Evolutionary conservation across 2,113 vertebrate species (phyloP), one percentile per base, ranked within the genome.

Genomic region (Oplegnathus fasciatus): DNA sequence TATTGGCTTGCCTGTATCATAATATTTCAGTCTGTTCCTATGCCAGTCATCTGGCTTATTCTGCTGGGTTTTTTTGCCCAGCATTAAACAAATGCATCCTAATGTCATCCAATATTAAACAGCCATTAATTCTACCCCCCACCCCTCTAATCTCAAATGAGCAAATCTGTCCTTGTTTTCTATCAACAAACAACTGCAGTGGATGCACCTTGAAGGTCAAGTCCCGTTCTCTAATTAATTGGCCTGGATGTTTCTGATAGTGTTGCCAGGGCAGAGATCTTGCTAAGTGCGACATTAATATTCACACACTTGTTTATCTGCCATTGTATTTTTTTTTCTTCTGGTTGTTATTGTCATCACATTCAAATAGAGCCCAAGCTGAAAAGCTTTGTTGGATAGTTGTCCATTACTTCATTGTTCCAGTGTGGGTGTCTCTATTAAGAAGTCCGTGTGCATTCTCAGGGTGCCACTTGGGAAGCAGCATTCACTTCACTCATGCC

Each of bases 141-240:
- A 82, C 81, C 73, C 74, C 75, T 90, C 82, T 87, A 92, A 92
- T 94, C 91, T 92, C 81, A 89, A 81, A 92, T 88, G 82, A 91
- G 75, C 74, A 92, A 92, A 93, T 90, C 67, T 84, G 76, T 93
- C 84, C 91, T 88, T 88, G 83, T 91, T 92, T 90, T 40, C 58
- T 84, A 85, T 91, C 90, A 93, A 89, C 89, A 92, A 93, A 94
- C 89, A 92, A 87, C 86, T 89, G 82, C 91, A 88, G 86, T 89
- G 85, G 83, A 77, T 84, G 70, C 86, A 92, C 88, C 83, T 84
- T 94, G 92, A 94, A 95, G 94, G 94, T 95, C 92, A 94, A 94
- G 94, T 92, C 81, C 80, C 40, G 30, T 84, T 83, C 68, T 88
- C 83, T 89, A 91, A 92, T 90, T 90, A 95, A 93, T 93, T 93